phyloP scores from a whole-genome alignment of 2,797 vertebrate species.

The Anabas testudineus region DNA sequence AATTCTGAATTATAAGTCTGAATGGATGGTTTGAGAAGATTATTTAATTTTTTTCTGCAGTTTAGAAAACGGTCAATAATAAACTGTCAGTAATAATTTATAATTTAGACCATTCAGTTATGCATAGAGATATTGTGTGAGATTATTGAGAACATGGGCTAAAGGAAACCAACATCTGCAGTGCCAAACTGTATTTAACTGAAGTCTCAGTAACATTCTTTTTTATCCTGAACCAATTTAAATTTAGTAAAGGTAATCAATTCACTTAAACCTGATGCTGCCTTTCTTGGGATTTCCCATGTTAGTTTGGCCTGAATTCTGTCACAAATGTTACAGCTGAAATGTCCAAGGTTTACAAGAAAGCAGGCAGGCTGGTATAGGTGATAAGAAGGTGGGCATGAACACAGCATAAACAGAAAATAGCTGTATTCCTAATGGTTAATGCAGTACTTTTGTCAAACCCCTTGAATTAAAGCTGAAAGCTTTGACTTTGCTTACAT shows the following conservation, averaged over 20 bases:
- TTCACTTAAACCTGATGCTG: background rate
- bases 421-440: too few species aligned
- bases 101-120: too few species aligned
- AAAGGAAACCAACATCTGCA: conserved; percentile 35
- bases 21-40: too few species aligned
- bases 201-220: conserved; percentile 15
- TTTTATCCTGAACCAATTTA: conserved; percentile 8
- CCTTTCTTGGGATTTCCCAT: conserved; percentile 4
- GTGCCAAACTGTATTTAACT: conserved; percentile 43
- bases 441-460: too few species aligned
- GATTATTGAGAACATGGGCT: conserved; percentile 4
- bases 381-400: background rate
- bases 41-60: too few species aligned
- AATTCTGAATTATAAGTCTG: too few species aligned
- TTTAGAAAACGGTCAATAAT: too few species aligned
- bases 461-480: too few species aligned
- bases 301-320: background rate
- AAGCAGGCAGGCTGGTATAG: background rate
- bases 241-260: background rate
- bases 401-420: background rate
- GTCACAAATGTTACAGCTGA: background rate
- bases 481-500: too few species aligned
- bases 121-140: too few species aligned
- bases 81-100: too few species aligned
- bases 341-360: background rate